phyloP scores from a whole-genome alignment of 2,888 invertebrate genomes.

The Malacosoma neustria region DNA sequence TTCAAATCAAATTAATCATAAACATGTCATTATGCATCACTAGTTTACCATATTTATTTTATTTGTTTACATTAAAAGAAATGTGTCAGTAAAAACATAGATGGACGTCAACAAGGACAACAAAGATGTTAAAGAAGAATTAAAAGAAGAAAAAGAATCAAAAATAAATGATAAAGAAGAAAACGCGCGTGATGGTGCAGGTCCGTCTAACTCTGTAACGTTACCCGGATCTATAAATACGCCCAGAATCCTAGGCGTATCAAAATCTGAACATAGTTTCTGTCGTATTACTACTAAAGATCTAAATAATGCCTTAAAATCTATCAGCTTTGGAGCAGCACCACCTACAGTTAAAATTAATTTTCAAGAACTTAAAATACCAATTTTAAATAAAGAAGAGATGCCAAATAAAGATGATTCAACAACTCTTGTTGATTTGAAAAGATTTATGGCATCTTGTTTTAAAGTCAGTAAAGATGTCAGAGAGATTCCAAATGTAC shows the following conservation, averaged over 20 bases:
- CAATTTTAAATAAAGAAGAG: constrained; percentile 26
- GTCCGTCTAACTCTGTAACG: constrained; percentile 38
- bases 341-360: constrained; percentile 28
- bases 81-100: constrained; percentile 16
- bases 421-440: constrained; percentile 44
- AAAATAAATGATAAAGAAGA: constrained; percentile 22
- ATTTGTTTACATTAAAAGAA: constrained; percentile 26
- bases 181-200: constrained; percentile 38
- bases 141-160: constrained; percentile 26
- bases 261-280: constrained; percentile 61
- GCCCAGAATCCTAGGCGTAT: constrained; percentile 35
- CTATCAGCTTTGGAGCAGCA: constrained; percentile 37
- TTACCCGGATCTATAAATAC: constrained; percentile 45
- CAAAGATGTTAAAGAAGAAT: constrained; percentile 17
- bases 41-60: too few relatives aligned
- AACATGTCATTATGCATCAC: too few relatives aligned
- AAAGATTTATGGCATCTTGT: constrained; percentile 55
- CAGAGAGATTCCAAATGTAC: constrained; percentile 29
- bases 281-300: constrained; percentile 51
- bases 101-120: constrained; percentile 20
- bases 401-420: constrained; percentile 23
- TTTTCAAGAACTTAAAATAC: constrained; percentile 39
- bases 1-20: too few relatives aligned
- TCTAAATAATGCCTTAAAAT: constrained; percentile 48
- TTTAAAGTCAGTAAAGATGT: constrained; percentile 44